These are phyloP conservation scores for Lichenostomus cassidix DNA, from an alignment of 2,113 vertebrate genomes.

Conservation along the genomic window DNA sequence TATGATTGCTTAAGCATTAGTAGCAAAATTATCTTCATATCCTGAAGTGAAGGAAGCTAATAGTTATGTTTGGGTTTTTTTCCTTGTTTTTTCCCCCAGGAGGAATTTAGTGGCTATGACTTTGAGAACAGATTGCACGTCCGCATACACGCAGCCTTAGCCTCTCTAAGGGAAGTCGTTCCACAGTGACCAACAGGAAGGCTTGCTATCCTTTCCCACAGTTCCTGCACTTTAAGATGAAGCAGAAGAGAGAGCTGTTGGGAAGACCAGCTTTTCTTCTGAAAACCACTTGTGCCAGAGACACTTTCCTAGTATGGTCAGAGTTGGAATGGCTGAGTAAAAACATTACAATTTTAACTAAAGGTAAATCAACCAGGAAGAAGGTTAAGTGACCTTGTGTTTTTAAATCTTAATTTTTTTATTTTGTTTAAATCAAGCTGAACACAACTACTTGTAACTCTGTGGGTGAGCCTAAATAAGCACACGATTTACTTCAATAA, in stretches of 20 bases:
- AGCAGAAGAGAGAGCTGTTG: slow-evolving; percentile 65
- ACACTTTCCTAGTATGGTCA: slow-evolving; percentile 45
- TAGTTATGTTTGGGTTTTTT: background rate
- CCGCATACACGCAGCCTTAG: slow-evolving; percentile 94
- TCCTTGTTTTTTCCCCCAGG: slow-evolving; percentile 66
- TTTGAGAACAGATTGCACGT: slow-evolving; percentile 98
- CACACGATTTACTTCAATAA: slow-evolving; percentile 39
- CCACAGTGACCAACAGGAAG: slow-evolving; percentile 82
- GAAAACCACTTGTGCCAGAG: slow-evolving; percentile 72
- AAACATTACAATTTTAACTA: background rate
- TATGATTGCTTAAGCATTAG: background rate
- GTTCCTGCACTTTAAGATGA: slow-evolving; percentile 73
- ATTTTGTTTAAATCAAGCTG: slow-evolving; percentile 32
- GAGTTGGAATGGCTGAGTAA: slow-evolving; percentile 39
- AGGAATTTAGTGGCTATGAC: slow-evolving; percentile 94
- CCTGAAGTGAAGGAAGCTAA: background rate
- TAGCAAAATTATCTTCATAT: background rate
- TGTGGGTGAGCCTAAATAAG: slow-evolving; percentile 46
- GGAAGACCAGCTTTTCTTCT: slow-evolving; percentile 69
- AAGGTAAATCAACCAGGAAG: slow-evolving; percentile 34
- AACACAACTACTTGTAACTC: slow-evolving; percentile 5
- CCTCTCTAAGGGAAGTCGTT: slow-evolving; percentile 91
- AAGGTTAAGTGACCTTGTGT: slow-evolving; percentile 75
- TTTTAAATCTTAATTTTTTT: slow-evolving; percentile 66
- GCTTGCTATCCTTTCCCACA: slow-evolving; percentile 26